Evolutionary conservation across 2,113 vertebrate species (phyloP).

Genomic region (Jaculus jaculus): DNA sequence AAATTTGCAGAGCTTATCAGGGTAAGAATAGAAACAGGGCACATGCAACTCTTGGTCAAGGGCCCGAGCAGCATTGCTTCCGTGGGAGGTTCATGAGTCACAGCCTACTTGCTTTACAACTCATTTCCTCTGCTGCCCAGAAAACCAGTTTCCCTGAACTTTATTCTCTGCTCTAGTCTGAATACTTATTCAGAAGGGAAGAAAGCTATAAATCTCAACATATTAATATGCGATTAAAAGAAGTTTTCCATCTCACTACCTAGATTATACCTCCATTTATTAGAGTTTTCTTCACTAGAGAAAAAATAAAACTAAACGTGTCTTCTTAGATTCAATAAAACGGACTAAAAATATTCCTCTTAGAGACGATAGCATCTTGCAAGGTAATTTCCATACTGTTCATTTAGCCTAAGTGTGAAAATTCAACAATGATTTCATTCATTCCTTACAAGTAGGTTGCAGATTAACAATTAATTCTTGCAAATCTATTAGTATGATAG

Average conservation of each 20-base stretch:
- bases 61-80: not conserved
- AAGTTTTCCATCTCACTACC: slow-evolving; percentile 2
- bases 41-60: not conserved
- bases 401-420: slow-evolving; percentile 35
- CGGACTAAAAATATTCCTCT: slow-evolving; percentile 35
- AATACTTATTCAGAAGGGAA: not conserved
- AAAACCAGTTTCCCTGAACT: not conserved
- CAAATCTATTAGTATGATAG: slow-evolving; percentile 8
- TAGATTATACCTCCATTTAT: not conserved
- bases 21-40: not conserved
- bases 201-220: not conserved
- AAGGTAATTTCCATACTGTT: slow-evolving; percentile 32
- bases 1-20: not conserved
- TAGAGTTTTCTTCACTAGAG: slow-evolving; percentile 28
- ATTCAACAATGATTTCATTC: slow-evolving; percentile 51
- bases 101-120: not conserved
- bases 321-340: slow-evolving; percentile 27
- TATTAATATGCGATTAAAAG: not conserved
- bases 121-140: not conserved
- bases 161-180: slow-evolving; percentile 10
- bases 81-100: not conserved
- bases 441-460: not conserved
- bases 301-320: slow-evolving; percentile 52
- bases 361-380: slow-evolving; percentile 3
- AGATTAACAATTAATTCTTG: not conserved